Conservation (phyloP, 2,888 invertebrate species). For the Drosophila mercatorum region DNA sequence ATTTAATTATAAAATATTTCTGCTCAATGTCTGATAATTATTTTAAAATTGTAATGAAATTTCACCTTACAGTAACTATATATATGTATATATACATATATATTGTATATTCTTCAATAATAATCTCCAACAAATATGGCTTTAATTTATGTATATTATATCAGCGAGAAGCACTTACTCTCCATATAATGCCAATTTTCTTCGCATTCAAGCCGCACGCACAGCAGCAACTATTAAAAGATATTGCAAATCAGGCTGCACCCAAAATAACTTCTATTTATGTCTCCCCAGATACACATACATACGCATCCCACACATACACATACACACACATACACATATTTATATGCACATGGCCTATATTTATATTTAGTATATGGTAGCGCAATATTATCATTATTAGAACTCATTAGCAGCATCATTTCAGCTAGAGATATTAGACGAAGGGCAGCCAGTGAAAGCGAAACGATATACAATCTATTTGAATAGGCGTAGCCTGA, state of each 20-base stretch:
- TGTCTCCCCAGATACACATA: constrained; percentile 5
- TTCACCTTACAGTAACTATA: too few species aligned
- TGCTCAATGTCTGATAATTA: background rate
- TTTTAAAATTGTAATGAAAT: background rate
- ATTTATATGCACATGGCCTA: constrained; percentile 2
- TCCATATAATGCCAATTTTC: background rate
- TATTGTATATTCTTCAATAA: background rate
- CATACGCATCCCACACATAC: background rate
- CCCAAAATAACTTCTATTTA: constrained; percentile 44
- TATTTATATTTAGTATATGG: constrained; percentile 53
- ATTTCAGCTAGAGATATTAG: constrained; percentile 22
- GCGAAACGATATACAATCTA: constrained; percentile 40
- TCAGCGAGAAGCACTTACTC: background rate
- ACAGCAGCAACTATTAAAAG: constrained; percentile 22
- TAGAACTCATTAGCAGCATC: constrained; percentile 71
- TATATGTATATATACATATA: too few species aligned
- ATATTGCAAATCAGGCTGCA: constrained; percentile 30
- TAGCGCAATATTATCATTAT: constrained; percentile 65
- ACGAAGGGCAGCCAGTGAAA: constrained; percentile 11
- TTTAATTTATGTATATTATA: background rate
- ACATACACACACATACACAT: constrained; percentile 14
- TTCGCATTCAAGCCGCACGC: background rate
- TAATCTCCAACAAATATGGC: too few species aligned
- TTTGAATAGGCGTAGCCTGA: constrained; percentile 17
- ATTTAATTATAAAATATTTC: too few species aligned